phyloP scores from a whole-genome alignment of 2,797 vertebrate species.

The Arrhamphus sclerolepis region DNA sequence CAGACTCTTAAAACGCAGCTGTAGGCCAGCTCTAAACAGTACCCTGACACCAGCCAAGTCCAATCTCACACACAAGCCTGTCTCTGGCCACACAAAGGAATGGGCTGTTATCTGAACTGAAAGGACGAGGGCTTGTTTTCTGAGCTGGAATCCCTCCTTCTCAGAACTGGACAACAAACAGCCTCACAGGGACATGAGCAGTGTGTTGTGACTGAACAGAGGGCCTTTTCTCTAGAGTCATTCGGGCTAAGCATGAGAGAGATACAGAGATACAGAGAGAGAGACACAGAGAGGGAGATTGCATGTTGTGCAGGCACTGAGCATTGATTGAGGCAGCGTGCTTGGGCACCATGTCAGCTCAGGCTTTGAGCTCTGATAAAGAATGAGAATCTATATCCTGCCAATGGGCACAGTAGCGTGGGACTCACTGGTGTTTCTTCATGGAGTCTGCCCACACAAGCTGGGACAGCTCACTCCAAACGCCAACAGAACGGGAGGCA shows the following conservation, averaged over 20 bases:
- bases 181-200: slow-evolving; percentile 81
- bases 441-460: slow-evolving; percentile 69
- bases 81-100: slow-evolving; percentile 75
- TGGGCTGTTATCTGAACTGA: slow-evolving; percentile 77
- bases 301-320: slow-evolving; percentile 66
- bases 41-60: slow-evolving; percentile 75
- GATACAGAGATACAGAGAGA: slow-evolving; percentile 7
- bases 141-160: slow-evolving; percentile 66
- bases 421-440: slow-evolving; percentile 73
- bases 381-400: slow-evolving; percentile 72
- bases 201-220: slow-evolving; percentile 82
- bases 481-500: slow-evolving; percentile 62
- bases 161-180: slow-evolving; percentile 81
- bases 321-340: slow-evolving; percentile 68
- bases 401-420: slow-evolving; percentile 71
- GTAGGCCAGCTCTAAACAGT: slow-evolving; percentile 69
- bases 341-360: slow-evolving; percentile 71
- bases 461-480: slow-evolving; percentile 73
- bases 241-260: slow-evolving; percentile 83
- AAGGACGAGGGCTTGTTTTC: slow-evolving; percentile 78
- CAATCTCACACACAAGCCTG: slow-evolving; percentile 75
- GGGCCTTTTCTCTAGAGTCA: slow-evolving; percentile 87
- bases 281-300: slow-evolving; percentile 43
- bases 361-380: slow-evolving; percentile 70
- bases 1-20: slow-evolving; percentile 73